Base-by-base conservation (phyloP, 2,888 invertebrate species). In the Asteroscopus sphinx region DNA sequence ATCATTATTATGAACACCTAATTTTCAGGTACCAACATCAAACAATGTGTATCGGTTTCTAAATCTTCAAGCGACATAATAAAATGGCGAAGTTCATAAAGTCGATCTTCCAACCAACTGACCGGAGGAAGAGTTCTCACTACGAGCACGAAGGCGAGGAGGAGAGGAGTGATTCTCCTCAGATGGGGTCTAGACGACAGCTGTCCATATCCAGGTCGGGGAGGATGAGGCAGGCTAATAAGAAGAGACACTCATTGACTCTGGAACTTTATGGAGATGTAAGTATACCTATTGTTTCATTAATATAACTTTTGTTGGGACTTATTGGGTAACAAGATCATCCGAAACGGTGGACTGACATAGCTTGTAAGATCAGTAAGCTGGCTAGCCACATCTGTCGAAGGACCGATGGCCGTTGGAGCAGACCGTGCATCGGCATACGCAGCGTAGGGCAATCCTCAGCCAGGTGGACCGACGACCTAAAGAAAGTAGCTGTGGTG, bases 151-250 rank as follows among this genome's bases (percentile, higher is more conserved):
- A 81, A 1, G 41, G 48, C 0, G 90, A 89, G 1, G 85, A 83
- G 0, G 88, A 90, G 0, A 82, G 72, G n/a, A 61, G 62, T 1
- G 83, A 83, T 5, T 76, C 83, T 0, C 83, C 88, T 0, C 85
- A 87, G 0, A 57, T 88, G 30, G 89, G 90, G 1, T 82, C 79
- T 0, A 86, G 88, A 46, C 80, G 94, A 49, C 94, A 92, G 65
- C 74, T 94, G 59, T 95, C 95, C n/a, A 95, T 95, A 68, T 95
- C 96, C 0, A 85, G 95, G 58, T 96, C 96, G 28, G 95, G 95
- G 2, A 88, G 95, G 68, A 93, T 95, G 88, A 94, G 91, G 77
- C 95, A 95, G 68, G 91, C 94, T 9, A 93, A 94, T 59, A 95
- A 93, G 80, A 94, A 94, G 67, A 86, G 96, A 17, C 92, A 95